These are phyloP conservation scores for Anorthoa munda DNA, from an alignment of 2,888 invertebrate genomes.

Conservation along the genomic window DNA sequence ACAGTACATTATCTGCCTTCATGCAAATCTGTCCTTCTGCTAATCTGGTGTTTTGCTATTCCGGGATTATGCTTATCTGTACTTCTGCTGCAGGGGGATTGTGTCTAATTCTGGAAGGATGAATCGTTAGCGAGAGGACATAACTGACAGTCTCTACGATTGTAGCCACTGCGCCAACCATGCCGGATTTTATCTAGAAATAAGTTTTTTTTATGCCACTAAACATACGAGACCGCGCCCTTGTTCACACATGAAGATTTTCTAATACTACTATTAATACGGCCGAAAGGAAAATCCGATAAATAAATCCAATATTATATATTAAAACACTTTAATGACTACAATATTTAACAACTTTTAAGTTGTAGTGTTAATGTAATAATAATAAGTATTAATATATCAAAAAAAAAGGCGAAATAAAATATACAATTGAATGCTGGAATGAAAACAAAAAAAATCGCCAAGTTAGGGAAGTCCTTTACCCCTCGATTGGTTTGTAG, in stretches of 20 bases:
- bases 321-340: slow-evolving; percentile 29
- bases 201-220: too few species aligned
- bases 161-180: too few species aligned
- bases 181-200: too few species aligned
- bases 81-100: too few species aligned
- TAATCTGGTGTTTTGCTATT: too few species aligned
- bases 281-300: neutral
- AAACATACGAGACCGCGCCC: neutral
- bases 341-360: slow-evolving; percentile 19
- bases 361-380: slow-evolving; percentile 8
- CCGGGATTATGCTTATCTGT: too few species aligned
- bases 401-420: slow-evolving; percentile 15
- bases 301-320: neutral
- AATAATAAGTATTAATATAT: slow-evolving; percentile 9
- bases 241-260: neutral
- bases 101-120: too few species aligned
- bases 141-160: too few species aligned
- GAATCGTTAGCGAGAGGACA: too few species aligned
- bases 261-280: neutral
- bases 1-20: too few species aligned
- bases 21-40: too few species aligned
- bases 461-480: neutral
- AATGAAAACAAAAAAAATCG: slow-evolving; percentile 20
- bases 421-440: slow-evolving; percentile 16
- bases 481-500: slow-evolving; percentile 16